phyloP scores from a whole-genome alignment of 1,140 invertebrate species.

The Diabrotica virgifera region DNA sequence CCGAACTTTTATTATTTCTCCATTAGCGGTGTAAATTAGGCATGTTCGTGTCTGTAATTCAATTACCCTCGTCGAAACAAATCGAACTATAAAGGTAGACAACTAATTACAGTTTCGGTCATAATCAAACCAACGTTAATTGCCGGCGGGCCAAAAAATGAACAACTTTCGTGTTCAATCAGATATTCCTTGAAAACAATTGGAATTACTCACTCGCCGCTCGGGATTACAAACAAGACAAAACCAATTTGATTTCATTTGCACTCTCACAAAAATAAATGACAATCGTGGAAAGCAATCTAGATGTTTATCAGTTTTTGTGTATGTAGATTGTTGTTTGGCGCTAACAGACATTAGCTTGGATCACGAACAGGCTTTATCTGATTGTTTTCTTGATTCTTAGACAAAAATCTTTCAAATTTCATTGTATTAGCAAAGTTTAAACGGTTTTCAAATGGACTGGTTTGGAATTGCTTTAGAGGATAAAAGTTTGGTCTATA shows the following conservation, averaged over 20 bases:
- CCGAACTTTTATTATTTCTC: not conserved
- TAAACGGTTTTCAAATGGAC: not conserved
- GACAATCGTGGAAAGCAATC: slow-evolving; percentile 15
- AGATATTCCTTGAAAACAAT: slow-evolving; percentile 11
- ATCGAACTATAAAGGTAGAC: not conserved
- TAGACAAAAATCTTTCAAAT: slow-evolving; percentile 7
- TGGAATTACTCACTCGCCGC: slow-evolving; percentile 3
- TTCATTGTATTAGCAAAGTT: slow-evolving; percentile 3
- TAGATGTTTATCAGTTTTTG: slow-evolving; percentile 15
- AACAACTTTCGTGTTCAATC: slow-evolving; percentile 16
- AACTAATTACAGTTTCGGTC: slow-evolving; percentile 5
- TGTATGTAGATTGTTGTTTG: slow-evolving; percentile 21
- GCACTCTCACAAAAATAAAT: slow-evolving; percentile 15
- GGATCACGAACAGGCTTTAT: slow-evolving; percentile 14
- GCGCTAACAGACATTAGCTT: slow-evolving; percentile 18
- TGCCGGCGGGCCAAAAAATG: slow-evolving; percentile 4
- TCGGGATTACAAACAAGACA: slow-evolving; percentile 17
- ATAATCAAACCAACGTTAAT: slow-evolving; percentile 14
- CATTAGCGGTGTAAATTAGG: not conserved
- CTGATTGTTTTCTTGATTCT: slow-evolving; percentile 12
- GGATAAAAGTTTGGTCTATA: not conserved
- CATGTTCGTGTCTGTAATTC: slow-evolving; percentile 4
- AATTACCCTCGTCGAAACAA: slow-evolving; percentile 4
- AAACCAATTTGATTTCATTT: slow-evolving; percentile 21
- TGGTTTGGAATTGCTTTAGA: not conserved